phyloP scores from a whole-genome alignment of 2,797 vertebrate genomes.

The Tarsius wallacei region DNA sequence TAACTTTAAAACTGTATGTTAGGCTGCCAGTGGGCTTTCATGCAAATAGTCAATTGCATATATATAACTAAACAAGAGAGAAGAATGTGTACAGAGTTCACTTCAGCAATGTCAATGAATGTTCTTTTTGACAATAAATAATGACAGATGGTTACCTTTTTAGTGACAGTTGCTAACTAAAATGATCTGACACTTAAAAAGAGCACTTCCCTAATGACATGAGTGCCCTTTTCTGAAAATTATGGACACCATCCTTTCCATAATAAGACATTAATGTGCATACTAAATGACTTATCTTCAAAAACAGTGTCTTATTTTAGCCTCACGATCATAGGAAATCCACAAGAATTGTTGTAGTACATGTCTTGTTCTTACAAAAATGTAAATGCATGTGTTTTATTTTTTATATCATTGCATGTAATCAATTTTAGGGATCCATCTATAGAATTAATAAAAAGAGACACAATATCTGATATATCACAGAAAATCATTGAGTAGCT shows the following conservation, averaged over 20 bases:
- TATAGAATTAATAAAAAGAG: not conserved
- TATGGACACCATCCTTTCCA: slow-evolving; percentile 26
- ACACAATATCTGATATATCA: not conserved
- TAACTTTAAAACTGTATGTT: slow-evolving; percentile 57
- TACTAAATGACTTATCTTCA: slow-evolving; percentile 45
- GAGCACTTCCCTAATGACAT: slow-evolving; percentile 31
- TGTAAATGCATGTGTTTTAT: not conserved
- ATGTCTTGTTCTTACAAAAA: not conserved
- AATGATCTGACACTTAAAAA: slow-evolving; percentile 53
- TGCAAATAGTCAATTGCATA: slow-evolving; percentile 45
- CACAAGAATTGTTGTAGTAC: not conserved
- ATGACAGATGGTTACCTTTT: slow-evolving; percentile 60
- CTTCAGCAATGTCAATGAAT: slow-evolving; percentile 57
- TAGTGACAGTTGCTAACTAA: slow-evolving; percentile 52
- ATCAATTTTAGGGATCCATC: not conserved
- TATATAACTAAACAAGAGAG: not conserved
- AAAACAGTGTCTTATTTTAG: slow-evolving; percentile 33
- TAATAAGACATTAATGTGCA: slow-evolving; percentile 14
- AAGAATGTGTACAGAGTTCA: slow-evolving; percentile 51
- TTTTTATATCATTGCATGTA: not conserved
- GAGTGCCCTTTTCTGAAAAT: slow-evolving; percentile 28
- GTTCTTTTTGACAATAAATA: slow-evolving; percentile 66
- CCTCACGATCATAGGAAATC: not conserved
- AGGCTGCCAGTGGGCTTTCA: slow-evolving; percentile 23
- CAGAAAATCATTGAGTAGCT: slow-evolving; percentile 11